A percentile compares a stretch with the other conserved stretches of the same genome.
These are phyloP conservation scores for Dryobotodes eremita DNA, from an alignment of 2,888 invertebrate genomes.

Conservation along the genomic window DNA sequence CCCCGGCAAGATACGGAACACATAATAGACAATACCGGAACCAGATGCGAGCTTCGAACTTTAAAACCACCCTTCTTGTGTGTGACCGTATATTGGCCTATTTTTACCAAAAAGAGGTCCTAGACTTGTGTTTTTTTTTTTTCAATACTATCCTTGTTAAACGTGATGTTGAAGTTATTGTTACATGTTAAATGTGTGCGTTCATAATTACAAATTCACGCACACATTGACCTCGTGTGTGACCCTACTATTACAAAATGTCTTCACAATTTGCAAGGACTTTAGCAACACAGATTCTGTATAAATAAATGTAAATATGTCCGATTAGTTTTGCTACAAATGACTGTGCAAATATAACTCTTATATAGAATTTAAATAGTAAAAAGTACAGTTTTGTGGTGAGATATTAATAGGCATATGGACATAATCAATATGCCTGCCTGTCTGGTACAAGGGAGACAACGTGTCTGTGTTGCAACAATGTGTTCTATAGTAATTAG, in stretches of 20 bases:
- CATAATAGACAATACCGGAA: slow-evolving; percentile 91
- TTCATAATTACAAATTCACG: slow-evolving; percentile 55
- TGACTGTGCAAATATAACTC: slow-evolving; percentile 43
- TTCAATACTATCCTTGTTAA: slow-evolving; percentile 39
- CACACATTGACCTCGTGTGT: slow-evolving; percentile 48
- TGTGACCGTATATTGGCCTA: slow-evolving; percentile 71
- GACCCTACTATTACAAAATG: slow-evolving; percentile 31
- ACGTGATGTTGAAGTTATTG: slow-evolving; percentile 45
- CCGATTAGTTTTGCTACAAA: slow-evolving; percentile 39
- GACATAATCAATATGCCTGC: slow-evolving; percentile 33
- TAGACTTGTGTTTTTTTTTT: slow-evolving; percentile 42
- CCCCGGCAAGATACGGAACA: slow-evolving; percentile 99
- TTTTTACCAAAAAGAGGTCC: slow-evolving; percentile 38
- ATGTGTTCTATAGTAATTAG: slow-evolving; percentile 52
- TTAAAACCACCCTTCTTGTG: slow-evolving; percentile 74
- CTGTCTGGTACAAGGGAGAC: slow-evolving; percentile 46
- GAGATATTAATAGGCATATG: slow-evolving; percentile 31
- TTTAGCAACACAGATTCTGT: slow-evolving; percentile 50
- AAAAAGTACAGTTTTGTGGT: slow-evolving; percentile 47
- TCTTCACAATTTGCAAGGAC: slow-evolving; percentile 46
- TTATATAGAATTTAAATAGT: slow-evolving; percentile 46
- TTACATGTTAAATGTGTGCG: slow-evolving; percentile 35
- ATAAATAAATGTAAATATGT: slow-evolving; percentile 35
- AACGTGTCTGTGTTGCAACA: slow-evolving; percentile 49
- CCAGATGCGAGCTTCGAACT: slow-evolving; percentile 71